Conservation (phyloP, 2,888 invertebrate genomes). For the Macaria liturata region DNA sequence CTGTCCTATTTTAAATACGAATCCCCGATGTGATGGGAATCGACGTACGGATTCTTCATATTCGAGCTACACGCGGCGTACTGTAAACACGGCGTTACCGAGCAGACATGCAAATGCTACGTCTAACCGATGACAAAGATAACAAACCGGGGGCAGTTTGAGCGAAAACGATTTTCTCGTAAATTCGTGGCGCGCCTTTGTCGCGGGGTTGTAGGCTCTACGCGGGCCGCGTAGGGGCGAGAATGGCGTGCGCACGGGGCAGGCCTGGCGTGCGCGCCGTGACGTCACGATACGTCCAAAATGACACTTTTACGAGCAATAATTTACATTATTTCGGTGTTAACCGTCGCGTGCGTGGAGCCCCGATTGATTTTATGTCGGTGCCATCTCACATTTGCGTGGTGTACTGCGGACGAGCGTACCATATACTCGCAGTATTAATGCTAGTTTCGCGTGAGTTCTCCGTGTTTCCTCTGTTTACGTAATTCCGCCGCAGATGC, state of each 20-base stretch:
- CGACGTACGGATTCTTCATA: constrained; percentile 48
- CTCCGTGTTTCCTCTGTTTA: constrained; percentile 53
- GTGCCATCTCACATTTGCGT: constrained; percentile 77
- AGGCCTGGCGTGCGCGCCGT: constrained; percentile 46
- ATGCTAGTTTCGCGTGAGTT: constrained; percentile 75
- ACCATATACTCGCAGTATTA: constrained; percentile 76
- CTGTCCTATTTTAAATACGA: constrained; percentile 78
- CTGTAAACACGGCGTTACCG: constrained; percentile 21
- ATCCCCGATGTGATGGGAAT: constrained; percentile 64
- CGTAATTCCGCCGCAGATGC: constrained; percentile 20
- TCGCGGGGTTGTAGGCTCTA: too few species aligned
- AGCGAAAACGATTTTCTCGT: constrained; percentile 61
- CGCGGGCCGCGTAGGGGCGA: constrained; percentile 40
- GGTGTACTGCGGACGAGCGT: constrained; percentile 61
- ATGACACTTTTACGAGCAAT: constrained; percentile 82
- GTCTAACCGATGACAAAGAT: constrained; percentile 70
- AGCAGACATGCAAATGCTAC: constrained; percentile 60
- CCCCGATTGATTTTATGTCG: constrained; percentile 81
- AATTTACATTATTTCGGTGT: constrained; percentile 81
- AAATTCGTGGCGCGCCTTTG: constrained; percentile 38
- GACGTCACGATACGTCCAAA: constrained; percentile 81
- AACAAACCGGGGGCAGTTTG: constrained; percentile 66
- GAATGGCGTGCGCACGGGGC: constrained; percentile 37
- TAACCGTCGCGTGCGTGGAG: constrained; percentile 78
- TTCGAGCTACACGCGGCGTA: constrained; percentile 34